Percentiles rank a stretch among this genome's conserved stretches.
Conservation (phyloP, 2,888 invertebrate species). For the Schizaphis graminum region DNA sequence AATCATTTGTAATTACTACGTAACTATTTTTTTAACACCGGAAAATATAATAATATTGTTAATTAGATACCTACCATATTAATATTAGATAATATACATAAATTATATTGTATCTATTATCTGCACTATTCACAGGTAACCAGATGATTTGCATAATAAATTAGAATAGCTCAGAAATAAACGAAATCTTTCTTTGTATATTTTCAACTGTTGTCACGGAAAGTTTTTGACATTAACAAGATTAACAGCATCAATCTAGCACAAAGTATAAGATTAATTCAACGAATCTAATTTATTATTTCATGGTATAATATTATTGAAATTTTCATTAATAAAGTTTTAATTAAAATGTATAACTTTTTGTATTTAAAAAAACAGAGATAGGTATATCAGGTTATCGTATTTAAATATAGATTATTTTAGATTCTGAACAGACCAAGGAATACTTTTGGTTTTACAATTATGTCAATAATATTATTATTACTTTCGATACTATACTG, state of each 20-base stretch:
- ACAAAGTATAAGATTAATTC: slow-evolving; percentile 3
- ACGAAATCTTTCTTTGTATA: not conserved
- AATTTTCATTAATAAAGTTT: slow-evolving; percentile 1
- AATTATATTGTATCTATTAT: not conserved
- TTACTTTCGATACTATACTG: not conserved
- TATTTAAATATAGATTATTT: not conserved
- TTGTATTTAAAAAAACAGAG: not conserved
- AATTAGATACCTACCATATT: not conserved
- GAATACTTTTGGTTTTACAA: not conserved
- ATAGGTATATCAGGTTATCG: not conserved
- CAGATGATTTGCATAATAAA: not conserved
- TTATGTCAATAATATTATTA: not conserved
- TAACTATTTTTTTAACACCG: not conserved
- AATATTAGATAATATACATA: not conserved
- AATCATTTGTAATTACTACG: not conserved
- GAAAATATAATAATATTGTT: not conserved
- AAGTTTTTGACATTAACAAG: slow-evolving; percentile 26
- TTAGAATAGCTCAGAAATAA: slow-evolving; percentile 11
- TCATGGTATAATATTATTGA: not conserved
- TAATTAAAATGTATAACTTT: not conserved
- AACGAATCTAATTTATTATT: slow-evolving; percentile 3
- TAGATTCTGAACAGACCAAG: not conserved
- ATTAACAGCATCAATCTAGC: slow-evolving; percentile 5
- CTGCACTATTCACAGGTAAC: not conserved
- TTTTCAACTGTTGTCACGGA: not conserved